Evolutionary conservation across 2,888 invertebrate species (phyloP).

Genomic region (Oegoconia quadripuncta): DNA sequence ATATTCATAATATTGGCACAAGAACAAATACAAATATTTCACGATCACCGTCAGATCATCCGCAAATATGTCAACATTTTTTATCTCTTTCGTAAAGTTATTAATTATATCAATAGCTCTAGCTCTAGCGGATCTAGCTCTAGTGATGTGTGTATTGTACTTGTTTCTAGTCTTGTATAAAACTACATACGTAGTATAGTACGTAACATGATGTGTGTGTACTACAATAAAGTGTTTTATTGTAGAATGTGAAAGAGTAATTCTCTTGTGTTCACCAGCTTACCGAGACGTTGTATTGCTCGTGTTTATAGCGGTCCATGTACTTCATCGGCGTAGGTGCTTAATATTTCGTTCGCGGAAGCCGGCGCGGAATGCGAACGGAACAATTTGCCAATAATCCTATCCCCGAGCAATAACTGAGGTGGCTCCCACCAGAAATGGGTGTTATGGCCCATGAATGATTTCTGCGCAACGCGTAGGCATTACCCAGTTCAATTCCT

Average conservation of each 20-base stretch:
- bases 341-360: constrained; percentile 69
- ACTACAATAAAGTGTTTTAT: background rate
- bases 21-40: too few species aligned
- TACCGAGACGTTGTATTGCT: background rate
- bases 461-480: constrained; percentile 59
- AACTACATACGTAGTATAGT: too few species aligned
- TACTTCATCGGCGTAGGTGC: constrained; percentile 40
- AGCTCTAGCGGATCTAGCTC: too few species aligned
- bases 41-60: too few species aligned
- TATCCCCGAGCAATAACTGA: constrained; percentile 68
- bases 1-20: too few species aligned
- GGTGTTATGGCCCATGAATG: constrained; percentile 69
- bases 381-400: constrained; percentile 77
- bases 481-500: constrained; percentile 46
- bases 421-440: constrained; percentile 65
- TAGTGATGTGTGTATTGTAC: too few species aligned
- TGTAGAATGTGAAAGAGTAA: background rate
- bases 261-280: background rate
- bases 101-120: too few species aligned
- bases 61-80: too few species aligned
- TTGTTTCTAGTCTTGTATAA: too few species aligned
- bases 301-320: background rate
- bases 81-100: too few species aligned
- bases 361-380: constrained; percentile 63
- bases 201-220: too few species aligned